Conservation (phyloP, 2,113 vertebrate genomes). For the Clarias gariepinus region DNA sequence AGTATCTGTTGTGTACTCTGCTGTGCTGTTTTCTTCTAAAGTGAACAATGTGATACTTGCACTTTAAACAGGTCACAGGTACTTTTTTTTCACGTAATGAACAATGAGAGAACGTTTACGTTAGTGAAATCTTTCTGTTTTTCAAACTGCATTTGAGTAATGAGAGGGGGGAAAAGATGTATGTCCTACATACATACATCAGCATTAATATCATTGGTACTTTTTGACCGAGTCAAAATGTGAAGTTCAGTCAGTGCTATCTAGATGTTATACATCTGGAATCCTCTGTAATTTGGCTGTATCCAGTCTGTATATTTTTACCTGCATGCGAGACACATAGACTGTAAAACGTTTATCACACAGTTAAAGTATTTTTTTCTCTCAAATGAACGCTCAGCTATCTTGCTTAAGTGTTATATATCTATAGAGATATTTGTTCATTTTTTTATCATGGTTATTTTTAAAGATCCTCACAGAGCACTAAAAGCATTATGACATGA, state of each 20-base stretch:
- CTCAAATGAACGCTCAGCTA: not conserved
- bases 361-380: not conserved
- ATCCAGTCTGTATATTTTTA: slow-evolving; percentile 11
- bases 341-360: not conserved
- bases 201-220: slow-evolving; percentile 23
- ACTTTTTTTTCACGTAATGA: not conserved
- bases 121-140: slow-evolving; percentile 12
- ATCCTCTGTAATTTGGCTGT: slow-evolving; percentile 29
- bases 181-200: not conserved
- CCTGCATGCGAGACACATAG: not conserved
- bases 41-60: slow-evolving; percentile 39
- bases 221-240: slow-evolving; percentile 37
- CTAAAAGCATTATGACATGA: slow-evolving; percentile 4
- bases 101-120: not conserved
- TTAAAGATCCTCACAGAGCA: not conserved
- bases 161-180: not conserved
- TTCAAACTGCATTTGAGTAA: not conserved
- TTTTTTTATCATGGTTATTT: not conserved
- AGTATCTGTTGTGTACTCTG: slow-evolving; percentile 28
- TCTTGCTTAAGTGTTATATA: not conserved
- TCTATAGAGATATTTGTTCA: not conserved
- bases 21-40: slow-evolving; percentile 30
- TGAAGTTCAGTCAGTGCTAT: slow-evolving; percentile 32
- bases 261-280: slow-evolving; percentile 44
- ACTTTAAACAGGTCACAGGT: slow-evolving; percentile 51